phyloP scores from a whole-genome alignment of 2,113 vertebrate genomes.

The Stercorarius parasiticus region DNA sequence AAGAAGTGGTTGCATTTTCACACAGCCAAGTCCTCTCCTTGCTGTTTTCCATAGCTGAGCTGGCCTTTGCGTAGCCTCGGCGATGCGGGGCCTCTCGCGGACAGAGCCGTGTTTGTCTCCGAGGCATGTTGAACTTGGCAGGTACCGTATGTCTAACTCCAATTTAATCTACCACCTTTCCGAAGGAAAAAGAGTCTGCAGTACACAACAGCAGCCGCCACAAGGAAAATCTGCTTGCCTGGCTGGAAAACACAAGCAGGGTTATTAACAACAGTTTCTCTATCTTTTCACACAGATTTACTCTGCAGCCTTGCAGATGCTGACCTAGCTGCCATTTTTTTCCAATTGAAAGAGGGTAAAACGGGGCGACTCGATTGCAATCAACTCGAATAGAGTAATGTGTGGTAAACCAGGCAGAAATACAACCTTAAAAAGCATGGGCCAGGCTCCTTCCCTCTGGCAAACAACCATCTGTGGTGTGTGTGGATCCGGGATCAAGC shows the following conservation, averaged over 20 bases:
- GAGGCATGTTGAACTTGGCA: constrained; percentile 74
- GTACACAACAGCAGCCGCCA: background rate
- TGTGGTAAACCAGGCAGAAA: background rate
- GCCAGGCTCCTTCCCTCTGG: accelerated
- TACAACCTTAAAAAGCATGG: background rate
- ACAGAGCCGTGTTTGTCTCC: constrained; percentile 64
- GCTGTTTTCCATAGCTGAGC: constrained; percentile 41
- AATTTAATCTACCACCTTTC: constrained; percentile 65
- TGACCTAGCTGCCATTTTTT: background rate
- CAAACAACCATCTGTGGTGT: background rate
- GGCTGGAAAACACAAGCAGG: background rate
- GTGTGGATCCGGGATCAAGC: background rate
- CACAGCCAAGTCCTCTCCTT: background rate
- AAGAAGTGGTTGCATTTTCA: background rate
- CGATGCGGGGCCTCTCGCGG: background rate
- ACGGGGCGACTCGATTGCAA: background rate
- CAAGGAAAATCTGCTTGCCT: background rate
- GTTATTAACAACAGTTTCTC: background rate
- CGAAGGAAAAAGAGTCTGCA: constrained; percentile 6
- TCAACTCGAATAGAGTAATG: background rate
- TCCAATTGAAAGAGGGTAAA: background rate
- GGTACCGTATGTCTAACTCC: constrained; percentile 14
- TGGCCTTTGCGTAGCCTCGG: constrained; percentile 24
- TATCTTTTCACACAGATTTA: background rate
- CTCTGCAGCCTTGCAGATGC: background rate